Conservation (phyloP, 53 echinoderm and acorn worm genomes). For the Temnopleurus reevesii region DNA sequence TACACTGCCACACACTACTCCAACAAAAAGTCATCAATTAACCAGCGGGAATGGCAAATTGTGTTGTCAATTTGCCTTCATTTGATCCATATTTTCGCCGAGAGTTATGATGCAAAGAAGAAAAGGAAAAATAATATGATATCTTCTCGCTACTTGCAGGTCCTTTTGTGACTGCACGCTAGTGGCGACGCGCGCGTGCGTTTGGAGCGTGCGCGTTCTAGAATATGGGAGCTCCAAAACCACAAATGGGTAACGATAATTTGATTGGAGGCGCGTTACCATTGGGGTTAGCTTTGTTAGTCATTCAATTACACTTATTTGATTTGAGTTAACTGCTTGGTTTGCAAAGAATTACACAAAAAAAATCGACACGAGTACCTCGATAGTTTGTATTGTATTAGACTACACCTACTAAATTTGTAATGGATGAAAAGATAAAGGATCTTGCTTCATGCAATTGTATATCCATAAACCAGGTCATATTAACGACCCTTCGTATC, state of each 20-base stretch:
- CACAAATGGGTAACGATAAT: conserved; percentile 2
- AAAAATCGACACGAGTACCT: background rate
- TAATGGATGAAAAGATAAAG: background rate
- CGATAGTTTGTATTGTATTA: background rate
- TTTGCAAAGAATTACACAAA: background rate
- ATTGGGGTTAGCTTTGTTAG: background rate
- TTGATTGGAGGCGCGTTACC: background rate
- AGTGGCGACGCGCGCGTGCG: background rate
- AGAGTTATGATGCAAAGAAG: background rate
- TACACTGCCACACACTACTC: background rate
- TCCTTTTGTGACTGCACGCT: background rate
- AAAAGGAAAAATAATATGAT: background rate
- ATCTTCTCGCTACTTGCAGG: background rate
- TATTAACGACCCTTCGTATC: no score
- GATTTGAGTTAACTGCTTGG: conserved; percentile 11
- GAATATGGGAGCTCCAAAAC: background rate
- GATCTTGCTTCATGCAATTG: background rate
- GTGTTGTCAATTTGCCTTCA: conserved; percentile 18
- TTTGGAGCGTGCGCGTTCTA: conserved; percentile 12
- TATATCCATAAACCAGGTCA: no score
- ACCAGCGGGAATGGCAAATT: conserved; percentile 2
- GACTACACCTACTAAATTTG: background rate
- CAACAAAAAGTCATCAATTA: conserved; percentile 40
- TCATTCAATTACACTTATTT: conserved; percentile 37
- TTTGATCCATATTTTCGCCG: background rate